Percentiles rank a stretch among this genome's conserved stretches.
Conservation (phyloP, 2,888 invertebrate species). For the Tanaodytes sp. region DNA sequence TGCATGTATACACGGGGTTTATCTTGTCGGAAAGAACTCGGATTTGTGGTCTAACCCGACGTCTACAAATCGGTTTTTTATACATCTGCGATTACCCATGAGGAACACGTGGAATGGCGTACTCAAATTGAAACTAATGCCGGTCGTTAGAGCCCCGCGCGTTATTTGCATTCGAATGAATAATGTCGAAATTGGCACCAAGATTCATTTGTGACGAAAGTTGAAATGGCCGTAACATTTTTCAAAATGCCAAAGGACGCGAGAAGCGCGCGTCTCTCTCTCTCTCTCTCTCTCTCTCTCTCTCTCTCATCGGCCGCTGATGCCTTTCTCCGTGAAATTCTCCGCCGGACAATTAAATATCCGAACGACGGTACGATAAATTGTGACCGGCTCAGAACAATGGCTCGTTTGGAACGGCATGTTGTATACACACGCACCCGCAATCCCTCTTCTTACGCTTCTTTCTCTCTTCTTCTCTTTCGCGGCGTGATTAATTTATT, state of each 20-base stretch:
- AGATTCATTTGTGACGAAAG: slow-evolving; percentile 34
- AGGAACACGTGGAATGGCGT: slow-evolving; percentile 1
- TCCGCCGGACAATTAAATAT: slow-evolving; percentile 58
- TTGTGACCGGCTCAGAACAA: slow-evolving; percentile 55
- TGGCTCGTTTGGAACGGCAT: slow-evolving; percentile 48
- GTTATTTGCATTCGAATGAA: slow-evolving; percentile 21
- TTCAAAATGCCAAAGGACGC: slow-evolving; percentile 39
- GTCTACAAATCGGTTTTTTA: slow-evolving; percentile 16
- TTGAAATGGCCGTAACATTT: slow-evolving; percentile 30
- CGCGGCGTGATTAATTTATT: slow-evolving; percentile 56
- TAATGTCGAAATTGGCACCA: slow-evolving; percentile 25
- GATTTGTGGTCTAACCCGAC: not conserved
- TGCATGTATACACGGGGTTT: too few species aligned
- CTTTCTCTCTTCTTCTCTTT: slow-evolving; percentile 41
- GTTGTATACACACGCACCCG: slow-evolving; percentile 49
- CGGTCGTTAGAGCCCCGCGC: not conserved
- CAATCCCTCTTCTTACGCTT: slow-evolving; percentile 40
- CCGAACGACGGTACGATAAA: slow-evolving; percentile 59
- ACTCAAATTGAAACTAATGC: slow-evolving; percentile 34
- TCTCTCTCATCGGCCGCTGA: slow-evolving; percentile 36
- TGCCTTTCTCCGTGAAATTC: slow-evolving; percentile 48
- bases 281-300: too few species aligned
- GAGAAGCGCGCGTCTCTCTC: slow-evolving; percentile 11
- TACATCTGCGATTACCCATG: not conserved
- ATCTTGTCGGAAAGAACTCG: not conserved